phyloP scores from a whole-genome alignment of 1,140 invertebrate genomes.

The Ceratitis capitata region DNA sequence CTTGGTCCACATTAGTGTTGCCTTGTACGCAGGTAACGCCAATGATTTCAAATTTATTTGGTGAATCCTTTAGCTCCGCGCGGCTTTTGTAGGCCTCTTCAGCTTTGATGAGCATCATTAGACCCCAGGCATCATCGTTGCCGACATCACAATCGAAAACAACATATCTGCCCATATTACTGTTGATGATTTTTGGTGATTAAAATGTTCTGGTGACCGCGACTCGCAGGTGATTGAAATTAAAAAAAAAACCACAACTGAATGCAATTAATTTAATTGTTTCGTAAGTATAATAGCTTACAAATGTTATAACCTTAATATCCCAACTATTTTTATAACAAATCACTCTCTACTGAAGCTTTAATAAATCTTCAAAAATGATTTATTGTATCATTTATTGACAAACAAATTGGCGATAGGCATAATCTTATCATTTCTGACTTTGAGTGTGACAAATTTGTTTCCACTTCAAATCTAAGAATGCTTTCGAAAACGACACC shows the following conservation, averaged over 20 bases:
- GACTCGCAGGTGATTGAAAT: too few relatives aligned
- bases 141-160: conserved; percentile 73
- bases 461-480: too few relatives aligned
- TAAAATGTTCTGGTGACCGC: too few relatives aligned
- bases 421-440: neutral
- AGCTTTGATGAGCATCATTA: conserved; percentile 69
- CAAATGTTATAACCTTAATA: too few relatives aligned
- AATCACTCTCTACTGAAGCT: neutral
- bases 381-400: neutral
- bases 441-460: too few relatives aligned
- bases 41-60: conserved; percentile 66
- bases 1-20: conserved; percentile 70
- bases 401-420: neutral
- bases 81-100: conserved; percentile 57
- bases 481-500: too few relatives aligned
- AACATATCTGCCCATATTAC: neutral
- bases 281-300: too few relatives aligned
- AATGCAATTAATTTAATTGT: too few relatives aligned
- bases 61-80: neutral
- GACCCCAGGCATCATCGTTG: conserved; percentile 72
- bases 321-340: neutral
- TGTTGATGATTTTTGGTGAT: neutral
- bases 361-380: neutral
- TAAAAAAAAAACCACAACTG: too few relatives aligned
- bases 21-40: conserved; percentile 73